Evolutionary conservation across 2,888 invertebrate genomes (phyloP).

Genomic region (Metopia argyrocephala): DNA sequence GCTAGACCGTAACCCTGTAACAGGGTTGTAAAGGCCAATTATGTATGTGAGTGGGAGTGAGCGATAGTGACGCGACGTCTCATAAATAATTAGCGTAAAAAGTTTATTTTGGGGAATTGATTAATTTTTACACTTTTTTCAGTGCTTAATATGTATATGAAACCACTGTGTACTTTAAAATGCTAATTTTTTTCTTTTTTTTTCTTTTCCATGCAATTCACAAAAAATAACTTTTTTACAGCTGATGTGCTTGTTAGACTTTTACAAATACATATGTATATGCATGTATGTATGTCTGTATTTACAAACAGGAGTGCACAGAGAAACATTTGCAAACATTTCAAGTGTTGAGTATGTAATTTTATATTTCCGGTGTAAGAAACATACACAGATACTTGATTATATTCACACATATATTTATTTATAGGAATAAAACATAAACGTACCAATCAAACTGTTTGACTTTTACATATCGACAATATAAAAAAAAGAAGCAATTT

Average conservation of each 20-base stretch:
- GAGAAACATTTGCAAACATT: conserved; percentile 66
- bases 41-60: too few relatives aligned
- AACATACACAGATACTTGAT: conserved; percentile 27
- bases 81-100: too few relatives aligned
- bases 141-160: neutral
- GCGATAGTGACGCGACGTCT: too few relatives aligned
- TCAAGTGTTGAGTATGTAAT: conserved; percentile 78
- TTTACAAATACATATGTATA: conserved; percentile 46
- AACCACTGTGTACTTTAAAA: neutral
- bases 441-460: conserved; percentile 42
- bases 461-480: conserved; percentile 27
- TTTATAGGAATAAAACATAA: conserved; percentile 18
- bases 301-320: neutral
- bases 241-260: conserved; percentile 60
- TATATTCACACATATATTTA: conserved; percentile 1
- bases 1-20: too few relatives aligned
- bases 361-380: conserved; percentile 78
- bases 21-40: too few relatives aligned
- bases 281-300: too few relatives aligned
- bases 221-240: conserved; percentile 26
- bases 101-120: too few relatives aligned
- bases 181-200: neutral
- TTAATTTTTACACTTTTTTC: neutral
- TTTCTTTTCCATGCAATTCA: conserved; percentile 19
- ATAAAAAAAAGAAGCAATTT: neutral